Evolutionary conservation across 1,140 invertebrate species (phyloP), one percentile per base, ranked within the genome.

Genomic region (Paraescarpia echinospica): DNA sequence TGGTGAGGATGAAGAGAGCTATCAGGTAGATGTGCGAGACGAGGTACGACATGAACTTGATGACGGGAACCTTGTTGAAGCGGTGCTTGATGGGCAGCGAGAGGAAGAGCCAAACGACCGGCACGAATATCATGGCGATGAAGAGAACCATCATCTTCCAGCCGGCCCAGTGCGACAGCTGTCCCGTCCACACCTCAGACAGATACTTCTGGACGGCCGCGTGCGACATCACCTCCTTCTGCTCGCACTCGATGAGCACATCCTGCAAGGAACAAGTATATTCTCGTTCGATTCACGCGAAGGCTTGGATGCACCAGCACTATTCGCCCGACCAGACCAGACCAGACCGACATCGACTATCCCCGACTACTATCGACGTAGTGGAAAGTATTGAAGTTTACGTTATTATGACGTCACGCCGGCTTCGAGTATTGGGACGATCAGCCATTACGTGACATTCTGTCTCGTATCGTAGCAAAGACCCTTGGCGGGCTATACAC

Each of bases 1-100:
- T 98, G n/a, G 98, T 98, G 92, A 99, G 96, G 35, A 94, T 95
- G 93, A 99, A 97, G 93, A 99, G 97, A 91, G 98, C 96, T 97
- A 99, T 99, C 92, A 99, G 97, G 96, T 99, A 99, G 94, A 99
- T 97, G 96, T 99, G 99, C 0, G 99, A 99, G 0, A 99, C 99
- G 91, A 99, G 97, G 96, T 99, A 99, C 27, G 99, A 99, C 98
- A 99, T 99, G 96, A 99, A 99, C 96, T 99, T 99, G 95, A 99
- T 99, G 94, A 99, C 99, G 33, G 99, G 99, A 31, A 97, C 94
- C 95, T 95, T 98, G 97, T 99, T 98, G 96, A 99, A 99, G 96
- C 98, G 98, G 96, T 99, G 98, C 34, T 98, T 98, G 94, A 99
- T 96, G 22, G 99, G 99, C 94, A 99, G 97, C 59, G 99, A 99